Evolutionary conservation across 2,888 invertebrate species (phyloP).

Genomic region (Acleris cristana): DNA sequence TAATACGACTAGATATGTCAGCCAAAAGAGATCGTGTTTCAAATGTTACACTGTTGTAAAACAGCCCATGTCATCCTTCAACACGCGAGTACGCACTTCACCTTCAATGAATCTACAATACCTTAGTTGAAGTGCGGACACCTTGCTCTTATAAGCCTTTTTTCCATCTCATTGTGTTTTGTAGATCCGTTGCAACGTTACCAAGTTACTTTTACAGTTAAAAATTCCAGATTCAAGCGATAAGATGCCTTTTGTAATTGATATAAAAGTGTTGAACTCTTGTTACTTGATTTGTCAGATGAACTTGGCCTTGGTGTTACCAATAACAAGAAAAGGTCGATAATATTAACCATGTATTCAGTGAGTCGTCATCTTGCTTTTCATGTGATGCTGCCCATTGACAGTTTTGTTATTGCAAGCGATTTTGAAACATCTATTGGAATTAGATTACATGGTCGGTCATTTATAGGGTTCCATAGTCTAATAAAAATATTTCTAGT

Average conservation of each 20-base stretch:
- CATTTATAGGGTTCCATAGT: background rate
- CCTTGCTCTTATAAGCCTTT: slow-evolving; percentile 40
- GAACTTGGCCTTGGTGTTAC: slow-evolving; percentile 41
- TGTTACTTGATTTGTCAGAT: slow-evolving; percentile 17
- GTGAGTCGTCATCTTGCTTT: slow-evolving; percentile 46
- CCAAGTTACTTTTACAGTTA: slow-evolving; percentile 5
- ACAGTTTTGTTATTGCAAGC: slow-evolving; percentile 49
- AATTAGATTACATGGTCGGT: slow-evolving; percentile 29
- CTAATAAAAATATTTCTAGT: background rate
- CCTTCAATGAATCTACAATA: slow-evolving; percentile 40
- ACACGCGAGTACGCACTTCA: slow-evolving; percentile 22
- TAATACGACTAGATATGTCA: too few relatives aligned
- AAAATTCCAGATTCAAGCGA: background rate
- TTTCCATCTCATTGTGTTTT: slow-evolving; percentile 31
- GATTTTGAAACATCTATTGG: slow-evolving; percentile 34
- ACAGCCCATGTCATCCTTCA: slow-evolving; percentile 13
- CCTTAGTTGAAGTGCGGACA: slow-evolving; percentile 41
- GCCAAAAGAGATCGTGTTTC: too few relatives aligned
- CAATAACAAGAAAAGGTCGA: slow-evolving; percentile 48
- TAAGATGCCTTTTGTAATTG: slow-evolving; percentile 1
- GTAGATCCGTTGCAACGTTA: slow-evolving; percentile 11
- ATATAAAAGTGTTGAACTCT: background rate
- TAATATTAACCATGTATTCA: slow-evolving; percentile 47
- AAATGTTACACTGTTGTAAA: too few relatives aligned
- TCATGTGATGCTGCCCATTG: slow-evolving; percentile 45